Percentiles rank a stretch among this genome's conserved stretches.
Conservation (phyloP, 2,888 invertebrate species). For the Tortrix viridana region DNA sequence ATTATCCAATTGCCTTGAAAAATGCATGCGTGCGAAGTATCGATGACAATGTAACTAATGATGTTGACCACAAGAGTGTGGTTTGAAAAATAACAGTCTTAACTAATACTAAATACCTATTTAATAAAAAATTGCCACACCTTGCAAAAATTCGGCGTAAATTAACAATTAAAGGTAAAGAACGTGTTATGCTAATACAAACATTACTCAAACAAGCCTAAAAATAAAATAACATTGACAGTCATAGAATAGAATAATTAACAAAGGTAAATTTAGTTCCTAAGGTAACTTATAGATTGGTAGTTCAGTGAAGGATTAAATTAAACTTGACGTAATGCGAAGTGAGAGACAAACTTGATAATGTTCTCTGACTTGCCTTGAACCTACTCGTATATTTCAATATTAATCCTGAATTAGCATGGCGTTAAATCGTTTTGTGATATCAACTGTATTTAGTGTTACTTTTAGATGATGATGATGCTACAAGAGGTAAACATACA, state of each 20-base stretch:
- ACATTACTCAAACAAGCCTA: constrained; percentile 18
- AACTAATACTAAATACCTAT: background rate
- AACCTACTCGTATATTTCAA: constrained; percentile 17
- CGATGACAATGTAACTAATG: background rate
- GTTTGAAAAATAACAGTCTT: background rate
- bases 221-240: constrained; percentile 25
- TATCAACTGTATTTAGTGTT: background rate
- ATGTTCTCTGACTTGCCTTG: constrained; percentile 28
- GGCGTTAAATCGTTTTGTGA: constrained; percentile 6
- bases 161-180: constrained; percentile 1
- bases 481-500: too few relatives aligned
- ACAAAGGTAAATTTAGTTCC: background rate
- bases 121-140: background rate
- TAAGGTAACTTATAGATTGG: constrained; percentile 7
- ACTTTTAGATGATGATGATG: background rate
- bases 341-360: constrained; percentile 24
- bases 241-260: constrained; percentile 20
- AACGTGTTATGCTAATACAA: constrained; percentile 7
- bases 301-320: constrained; percentile 16
- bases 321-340: constrained; percentile 29
- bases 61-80: background rate
- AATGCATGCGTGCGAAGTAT: background rate
- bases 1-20: background rate
- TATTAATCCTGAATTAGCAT: constrained; percentile 29
- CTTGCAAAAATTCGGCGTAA: constrained; percentile 1